Evolutionary conservation across 2,888 invertebrate species (phyloP), one percentile per base, ranked within the genome.

Genomic region (Isotomurus palustris): DNA sequence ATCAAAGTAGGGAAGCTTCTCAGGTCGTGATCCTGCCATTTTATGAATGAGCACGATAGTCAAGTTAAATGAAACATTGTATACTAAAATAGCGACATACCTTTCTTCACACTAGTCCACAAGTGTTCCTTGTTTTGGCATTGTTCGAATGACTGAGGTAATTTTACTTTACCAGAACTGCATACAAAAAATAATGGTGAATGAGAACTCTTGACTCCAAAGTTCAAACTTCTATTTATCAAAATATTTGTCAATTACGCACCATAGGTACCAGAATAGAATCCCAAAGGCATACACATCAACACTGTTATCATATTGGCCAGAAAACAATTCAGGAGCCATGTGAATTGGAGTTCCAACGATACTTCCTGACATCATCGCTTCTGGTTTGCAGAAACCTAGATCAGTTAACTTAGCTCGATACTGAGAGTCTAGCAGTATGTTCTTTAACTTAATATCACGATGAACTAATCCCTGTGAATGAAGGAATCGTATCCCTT

Each of bases 261-360:
- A 74, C 91, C n/a, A 91, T 53, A 91, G 81, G 71, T 91, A 91
- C 91, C 91, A 91, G 76, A 91, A 90, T 38, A 91, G 77, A 59
- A 92, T 87, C 4, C 91, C 91, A 74, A 92, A 91, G 1, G 91
- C 91, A 73, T 91, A 92, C 0, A 91, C 87, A 72, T 92, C 91
- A 8, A 92, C 91, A 60, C 84, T 84, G 61, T 84, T 85, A 73
- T 89, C 87, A 72, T 91, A 91, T 62, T 83, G 82, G 0, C 90
- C 88, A 14, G 83, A 83, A 59, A 91, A 80, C 50, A 92, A 78
- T 75, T 92, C 91, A 0, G 92, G 92, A 12, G 91, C 91, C 91
- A 92, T 91, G 75, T 92, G 91, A 58, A 90, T 87, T 0, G 91
- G 92, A 3, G 88, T 88, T 44, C 88, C 91, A 19, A 91, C 91